Conservation (phyloP, 1,140 invertebrate genomes). For the Ips nitidus region DNA sequence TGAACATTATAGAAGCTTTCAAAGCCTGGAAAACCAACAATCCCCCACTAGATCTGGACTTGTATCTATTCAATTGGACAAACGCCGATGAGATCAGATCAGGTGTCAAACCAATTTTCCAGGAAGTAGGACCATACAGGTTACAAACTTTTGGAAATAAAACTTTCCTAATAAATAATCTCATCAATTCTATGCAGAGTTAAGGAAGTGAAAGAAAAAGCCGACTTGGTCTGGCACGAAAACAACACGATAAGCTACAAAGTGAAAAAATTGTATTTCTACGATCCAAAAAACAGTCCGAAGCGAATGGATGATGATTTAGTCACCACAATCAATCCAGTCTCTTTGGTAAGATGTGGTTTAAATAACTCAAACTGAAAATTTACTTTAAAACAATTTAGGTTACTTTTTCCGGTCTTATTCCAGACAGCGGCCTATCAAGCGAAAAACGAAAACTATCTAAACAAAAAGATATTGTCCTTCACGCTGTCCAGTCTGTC, state of each 20-base stretch:
- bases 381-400: neutral
- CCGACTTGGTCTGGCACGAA: constrained; percentile 68
- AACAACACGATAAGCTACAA: constrained; percentile 79
- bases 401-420: neutral
- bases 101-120: constrained; percentile 57
- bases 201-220: constrained; percentile 68
- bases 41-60: constrained; percentile 57
- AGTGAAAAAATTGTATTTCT: constrained; percentile 74
- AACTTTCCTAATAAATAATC: constrained; percentile 6
- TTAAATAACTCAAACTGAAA: neutral
- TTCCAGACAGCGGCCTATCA: constrained; percentile 69
- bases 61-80: constrained; percentile 83
- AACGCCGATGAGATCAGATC: constrained; percentile 63
- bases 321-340: constrained; percentile 78
- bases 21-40: constrained; percentile 47
- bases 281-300: constrained; percentile 69
- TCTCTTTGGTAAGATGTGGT: constrained; percentile 70
- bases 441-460: constrained; percentile 57
- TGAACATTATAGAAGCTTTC: constrained; percentile 30
- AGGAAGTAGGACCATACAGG: constrained; percentile 68
- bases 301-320: constrained; percentile 77
- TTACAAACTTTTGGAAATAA: constrained; percentile 41
- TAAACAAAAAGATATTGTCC: constrained; percentile 53
- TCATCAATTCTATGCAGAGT: constrained; percentile 30
- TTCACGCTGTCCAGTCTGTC: constrained; percentile 37